Evolutionary conservation across 2,797 vertebrate species (phyloP).

Genomic region (Rhinogobio ventralis): DNA sequence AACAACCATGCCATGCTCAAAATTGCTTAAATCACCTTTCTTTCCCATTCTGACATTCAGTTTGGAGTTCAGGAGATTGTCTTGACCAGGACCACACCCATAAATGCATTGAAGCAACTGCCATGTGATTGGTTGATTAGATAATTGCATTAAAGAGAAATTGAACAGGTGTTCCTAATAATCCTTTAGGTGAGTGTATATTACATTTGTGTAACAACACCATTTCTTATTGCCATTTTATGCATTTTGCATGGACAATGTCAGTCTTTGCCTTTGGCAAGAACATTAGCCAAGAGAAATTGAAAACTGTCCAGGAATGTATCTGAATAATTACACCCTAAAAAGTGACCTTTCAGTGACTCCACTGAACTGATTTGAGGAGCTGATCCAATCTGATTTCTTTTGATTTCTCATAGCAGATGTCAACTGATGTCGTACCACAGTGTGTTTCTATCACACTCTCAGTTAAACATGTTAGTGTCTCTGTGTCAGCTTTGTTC

Average conservation of each 20-base stretch:
- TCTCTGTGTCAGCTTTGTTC: constrained; percentile 7
- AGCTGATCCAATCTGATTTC: constrained; percentile 9
- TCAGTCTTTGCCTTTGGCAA: constrained; percentile 44
- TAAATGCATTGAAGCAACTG: too few species aligned
- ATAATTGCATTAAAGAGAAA: too few species aligned
- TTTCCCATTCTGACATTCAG: too few species aligned
- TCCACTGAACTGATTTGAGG: background rate
- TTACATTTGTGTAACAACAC: background rate
- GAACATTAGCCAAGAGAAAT: constrained; percentile 25
- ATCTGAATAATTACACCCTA: constrained; percentile 38
- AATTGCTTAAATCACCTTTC: too few species aligned
- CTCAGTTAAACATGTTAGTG: background rate
- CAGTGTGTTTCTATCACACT: background rate
- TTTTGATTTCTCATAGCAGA: constrained; percentile 16
- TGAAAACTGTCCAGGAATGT: constrained; percentile 5
- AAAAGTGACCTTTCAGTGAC: constrained; percentile 35
- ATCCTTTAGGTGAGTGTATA: too few species aligned
- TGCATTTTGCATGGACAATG: background rate
- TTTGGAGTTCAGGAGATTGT: too few species aligned
- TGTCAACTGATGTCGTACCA: background rate
- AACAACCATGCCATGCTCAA: too few species aligned
- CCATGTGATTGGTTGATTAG: too few species aligned
- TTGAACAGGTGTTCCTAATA: too few species aligned
- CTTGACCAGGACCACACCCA: too few species aligned
- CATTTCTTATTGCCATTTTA: background rate